phyloP scores from a whole-genome alignment of 2,797 vertebrate species.

The Leucoraja ocellata region DNA sequence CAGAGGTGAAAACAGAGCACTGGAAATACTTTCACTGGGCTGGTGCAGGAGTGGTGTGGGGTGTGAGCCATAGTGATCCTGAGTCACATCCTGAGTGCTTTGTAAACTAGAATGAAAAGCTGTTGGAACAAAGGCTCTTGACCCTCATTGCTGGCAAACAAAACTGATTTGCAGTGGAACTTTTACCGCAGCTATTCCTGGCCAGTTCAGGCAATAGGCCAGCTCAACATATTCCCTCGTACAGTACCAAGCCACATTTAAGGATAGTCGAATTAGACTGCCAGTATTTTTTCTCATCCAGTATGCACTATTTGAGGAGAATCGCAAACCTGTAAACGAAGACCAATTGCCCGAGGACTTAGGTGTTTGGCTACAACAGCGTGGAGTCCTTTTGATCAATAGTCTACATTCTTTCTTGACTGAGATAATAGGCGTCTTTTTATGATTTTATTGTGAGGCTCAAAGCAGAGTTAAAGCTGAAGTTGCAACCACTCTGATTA shows the following conservation, averaged over 20 bases:
- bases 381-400: background rate
- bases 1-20: background rate
- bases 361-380: background rate
- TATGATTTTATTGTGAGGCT: too few relatives aligned
- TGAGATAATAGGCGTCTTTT: background rate
- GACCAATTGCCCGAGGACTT: background rate
- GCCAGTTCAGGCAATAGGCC: background rate
- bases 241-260: background rate
- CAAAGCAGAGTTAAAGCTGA: background rate
- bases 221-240: background rate
- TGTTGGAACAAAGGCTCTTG: background rate
- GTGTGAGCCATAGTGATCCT: background rate
- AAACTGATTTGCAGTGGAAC: background rate
- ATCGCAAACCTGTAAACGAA: background rate
- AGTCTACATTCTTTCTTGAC: background rate
- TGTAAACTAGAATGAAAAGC: background rate
- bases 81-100: background rate
- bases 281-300: background rate
- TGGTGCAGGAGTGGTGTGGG: background rate
- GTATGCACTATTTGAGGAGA: background rate
- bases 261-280: background rate
- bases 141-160: background rate
- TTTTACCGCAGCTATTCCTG: slow-evolving; percentile 15
- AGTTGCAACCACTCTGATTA: too few relatives aligned
- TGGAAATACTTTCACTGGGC: background rate